Percentiles rank a stretch among this genome's conserved stretches.
Conservation (phyloP, 2,113 vertebrate genomes). For the Pandion haliaetus region DNA sequence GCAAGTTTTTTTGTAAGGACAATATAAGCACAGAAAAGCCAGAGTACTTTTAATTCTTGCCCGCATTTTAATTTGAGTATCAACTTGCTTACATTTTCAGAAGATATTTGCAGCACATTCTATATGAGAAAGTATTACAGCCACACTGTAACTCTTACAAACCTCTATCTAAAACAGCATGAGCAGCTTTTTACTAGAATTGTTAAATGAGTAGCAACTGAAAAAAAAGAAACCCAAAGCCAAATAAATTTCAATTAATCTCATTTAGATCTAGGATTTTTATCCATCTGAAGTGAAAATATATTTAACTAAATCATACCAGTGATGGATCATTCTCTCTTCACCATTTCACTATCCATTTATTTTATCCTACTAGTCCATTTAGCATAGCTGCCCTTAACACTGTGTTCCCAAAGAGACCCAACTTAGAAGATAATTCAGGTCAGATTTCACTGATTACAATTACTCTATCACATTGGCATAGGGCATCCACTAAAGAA, state of each 20-base stretch:
- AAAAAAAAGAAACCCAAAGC: not conserved
- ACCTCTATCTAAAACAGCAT: not conserved
- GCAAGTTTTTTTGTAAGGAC: not conserved
- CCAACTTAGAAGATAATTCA: not conserved
- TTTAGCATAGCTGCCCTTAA: not conserved
- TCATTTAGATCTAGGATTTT: constrained; percentile 10
- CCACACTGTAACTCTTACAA: not conserved
- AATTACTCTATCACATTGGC: not conserved
- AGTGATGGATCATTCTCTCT: not conserved
- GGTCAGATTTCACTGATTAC: not conserved
- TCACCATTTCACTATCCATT: not conserved
- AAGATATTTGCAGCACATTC: not conserved
- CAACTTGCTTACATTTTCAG: not conserved
- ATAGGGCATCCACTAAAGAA: not conserved
- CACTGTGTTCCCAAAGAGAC: not conserved
- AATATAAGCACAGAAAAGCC: not conserved
- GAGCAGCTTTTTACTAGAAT: not conserved
- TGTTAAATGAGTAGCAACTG: not conserved
- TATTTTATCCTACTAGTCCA: not conserved
- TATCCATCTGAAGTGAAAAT: constrained; percentile 27
- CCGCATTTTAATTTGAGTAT: not conserved
- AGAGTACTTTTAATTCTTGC: not conserved
- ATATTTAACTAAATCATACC: constrained; percentile 15
- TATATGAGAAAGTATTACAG: not conserved
- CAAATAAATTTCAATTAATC: constrained; percentile 29